Base-by-base conservation (phyloP, 2,888 invertebrate species). In the Malacosoma neustria region DNA sequence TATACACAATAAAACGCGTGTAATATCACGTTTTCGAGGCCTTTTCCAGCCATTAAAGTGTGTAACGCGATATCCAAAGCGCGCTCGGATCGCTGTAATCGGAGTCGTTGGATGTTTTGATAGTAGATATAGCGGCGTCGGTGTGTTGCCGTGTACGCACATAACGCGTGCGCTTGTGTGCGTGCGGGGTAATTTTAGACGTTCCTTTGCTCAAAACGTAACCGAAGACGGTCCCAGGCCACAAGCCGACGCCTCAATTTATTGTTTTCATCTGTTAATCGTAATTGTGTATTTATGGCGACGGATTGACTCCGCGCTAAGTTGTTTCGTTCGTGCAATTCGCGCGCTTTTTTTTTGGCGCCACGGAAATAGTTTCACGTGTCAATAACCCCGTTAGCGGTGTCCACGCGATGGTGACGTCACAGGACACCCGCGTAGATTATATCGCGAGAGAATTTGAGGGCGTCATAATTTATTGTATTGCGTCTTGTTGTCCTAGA, bases 31-130 rank as follows among this genome's bases (percentile, higher is more conserved):
- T 81, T 85, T 84, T 84, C 81, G 85, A 82, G 85, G 85, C 81
- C 84, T 84, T 84, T 85, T 85, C 84, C 84, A 84, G 80, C 84
- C 82, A 85, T 85, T 85, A 85, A 85, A 84, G 84, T 79, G 75
- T 82, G 85, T 80, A 85, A 85, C 63, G 71, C 72, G 85, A 85
- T 82, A 80, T 75, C 73, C 72, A 80, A 80, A 84, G 82, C 82
- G 77, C 84, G 81, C 79, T 82, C 80, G 80, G 81, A 77, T 84
- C 84, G 76, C 77, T 74, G 85, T 82, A 85, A 85, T 77, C 73
- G 64, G 82, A 85, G 72, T 67, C 73, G 73, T 66, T 82, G 82
- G 80, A 84, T 85, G 84, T 85, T 85, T 85, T 84, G 85, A 85
- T 85, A 85, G 82, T 84, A 85, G 84, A 84, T 84, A 84, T 82